Evolutionary conservation across 2,113 vertebrate genomes (phyloP).

Genomic region (Bungarus multicinctus): DNA sequence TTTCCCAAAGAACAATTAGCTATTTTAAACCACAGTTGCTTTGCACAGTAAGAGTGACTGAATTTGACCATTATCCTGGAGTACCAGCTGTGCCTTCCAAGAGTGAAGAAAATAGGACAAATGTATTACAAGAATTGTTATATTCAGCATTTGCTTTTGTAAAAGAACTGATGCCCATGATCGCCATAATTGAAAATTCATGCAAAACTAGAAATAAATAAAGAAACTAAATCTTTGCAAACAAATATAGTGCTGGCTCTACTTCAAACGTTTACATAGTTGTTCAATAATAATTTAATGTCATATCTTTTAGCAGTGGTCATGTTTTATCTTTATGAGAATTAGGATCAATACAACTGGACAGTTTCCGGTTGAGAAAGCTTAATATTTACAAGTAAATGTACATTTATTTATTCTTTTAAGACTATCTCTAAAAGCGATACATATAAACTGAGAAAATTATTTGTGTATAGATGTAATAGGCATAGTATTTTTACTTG

Average conservation of each 20-base stretch:
- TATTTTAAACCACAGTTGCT: not conserved
- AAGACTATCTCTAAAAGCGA: not conserved
- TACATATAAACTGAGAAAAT: not conserved
- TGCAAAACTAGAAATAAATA: not conserved
- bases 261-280: not conserved
- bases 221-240: not conserved
- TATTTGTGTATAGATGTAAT: not conserved
- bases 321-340: not conserved
- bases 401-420: not conserved
- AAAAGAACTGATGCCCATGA: not conserved
- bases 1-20: not conserved
- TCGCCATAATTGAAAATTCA: not conserved
- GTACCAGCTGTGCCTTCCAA: not conserved
- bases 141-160: not conserved
- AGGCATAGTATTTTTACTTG: not conserved
- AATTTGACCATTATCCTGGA: not conserved
- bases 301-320: not conserved
- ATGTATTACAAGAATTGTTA: not conserved
- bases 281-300: not conserved
- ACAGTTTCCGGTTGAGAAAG: not conserved
- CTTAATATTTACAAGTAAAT: not conserved
- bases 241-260: not conserved
- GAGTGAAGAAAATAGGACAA: not conserved
- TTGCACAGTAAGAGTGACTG: not conserved
- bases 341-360: not conserved